These are phyloP conservation scores for Lepus americanus DNA, from an alignment of 2,113 vertebrate species.

Conservation along the genomic window DNA sequence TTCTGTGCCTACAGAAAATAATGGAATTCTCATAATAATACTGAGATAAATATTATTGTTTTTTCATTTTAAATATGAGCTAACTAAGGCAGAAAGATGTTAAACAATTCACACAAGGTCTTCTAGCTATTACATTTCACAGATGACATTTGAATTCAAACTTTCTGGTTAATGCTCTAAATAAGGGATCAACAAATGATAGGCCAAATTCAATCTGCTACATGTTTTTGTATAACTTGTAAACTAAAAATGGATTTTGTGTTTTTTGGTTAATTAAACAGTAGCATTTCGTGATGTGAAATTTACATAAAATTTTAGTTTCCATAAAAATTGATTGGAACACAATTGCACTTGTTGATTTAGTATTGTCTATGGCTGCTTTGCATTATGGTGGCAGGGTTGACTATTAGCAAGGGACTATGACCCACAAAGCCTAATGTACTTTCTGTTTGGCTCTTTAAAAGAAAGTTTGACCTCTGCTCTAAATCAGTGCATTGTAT, in stretches of 20 bases:
- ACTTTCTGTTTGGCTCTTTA: background rate
- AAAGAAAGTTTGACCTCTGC: background rate
- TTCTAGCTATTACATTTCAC: background rate
- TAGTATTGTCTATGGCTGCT: background rate
- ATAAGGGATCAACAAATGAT: background rate
- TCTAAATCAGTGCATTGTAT: background rate
- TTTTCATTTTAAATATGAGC: slow-evolving; percentile 12
- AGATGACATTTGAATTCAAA: slow-evolving; percentile 27
- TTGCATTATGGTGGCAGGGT: background rate
- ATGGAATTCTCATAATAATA: background rate
- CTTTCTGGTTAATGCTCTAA: background rate
- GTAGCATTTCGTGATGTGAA: slow-evolving; percentile 6
- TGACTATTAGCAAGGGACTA: background rate
- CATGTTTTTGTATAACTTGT: background rate
- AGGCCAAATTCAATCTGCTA: background rate
- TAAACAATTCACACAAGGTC: background rate
- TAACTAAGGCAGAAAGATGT: background rate
- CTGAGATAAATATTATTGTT: background rate
- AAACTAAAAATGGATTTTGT: background rate
- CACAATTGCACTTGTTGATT: background rate
- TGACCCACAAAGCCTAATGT: background rate
- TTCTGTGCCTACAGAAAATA: background rate
- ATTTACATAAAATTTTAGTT: background rate
- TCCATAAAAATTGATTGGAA: background rate
- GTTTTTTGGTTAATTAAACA: slow-evolving; percentile 13